phyloP scores from a whole-genome alignment of 2,797 vertebrate genomes.

The Xiphorhynchus erythropygius region DNA sequence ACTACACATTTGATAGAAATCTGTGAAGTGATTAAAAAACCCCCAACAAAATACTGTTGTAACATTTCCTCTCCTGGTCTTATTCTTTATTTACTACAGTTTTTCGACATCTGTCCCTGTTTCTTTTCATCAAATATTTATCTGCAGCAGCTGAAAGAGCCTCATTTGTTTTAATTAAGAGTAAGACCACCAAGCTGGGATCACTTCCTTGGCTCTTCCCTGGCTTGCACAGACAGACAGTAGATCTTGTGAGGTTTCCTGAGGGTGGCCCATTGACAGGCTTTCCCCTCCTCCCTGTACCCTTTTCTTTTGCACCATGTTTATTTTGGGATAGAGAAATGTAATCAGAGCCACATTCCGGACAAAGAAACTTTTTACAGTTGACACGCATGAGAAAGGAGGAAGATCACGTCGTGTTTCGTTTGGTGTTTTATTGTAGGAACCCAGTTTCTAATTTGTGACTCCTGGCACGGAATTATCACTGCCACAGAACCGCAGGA shows the following conservation, averaged over 20 bases:
- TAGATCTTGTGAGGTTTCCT: constrained; percentile 48
- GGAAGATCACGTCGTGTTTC: constrained; percentile 19
- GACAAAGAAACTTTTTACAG: constrained; percentile 37
- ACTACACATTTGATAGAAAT: neutral
- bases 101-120: constrained; percentile 72
- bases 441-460: constrained; percentile 16
- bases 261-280: constrained; percentile 74
- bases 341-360: constrained; percentile 28
- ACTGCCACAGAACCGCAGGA: neutral
- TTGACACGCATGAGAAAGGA: constrained; percentile 42
- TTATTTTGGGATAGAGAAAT: constrained; percentile 68
- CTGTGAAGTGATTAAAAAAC: neutral
- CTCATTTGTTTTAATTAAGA: constrained; percentile 79
- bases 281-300: constrained; percentile 17
- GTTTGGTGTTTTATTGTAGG: neutral
- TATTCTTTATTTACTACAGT: constrained; percentile 46
- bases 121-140: constrained; percentile 75
- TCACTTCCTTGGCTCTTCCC: constrained; percentile 80
- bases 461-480: neutral
- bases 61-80: constrained; percentile 31
- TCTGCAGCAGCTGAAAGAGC: constrained; percentile 72
- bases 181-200: constrained; percentile 82
- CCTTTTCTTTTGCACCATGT: constrained; percentile 44
- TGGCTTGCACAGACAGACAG: constrained; percentile 51
- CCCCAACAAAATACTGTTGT: neutral